Percentiles rank a stretch among this genome's conserved stretches.
Conservation (phyloP, 2,888 invertebrate genomes). For the Exephanes ischioxanthus region DNA sequence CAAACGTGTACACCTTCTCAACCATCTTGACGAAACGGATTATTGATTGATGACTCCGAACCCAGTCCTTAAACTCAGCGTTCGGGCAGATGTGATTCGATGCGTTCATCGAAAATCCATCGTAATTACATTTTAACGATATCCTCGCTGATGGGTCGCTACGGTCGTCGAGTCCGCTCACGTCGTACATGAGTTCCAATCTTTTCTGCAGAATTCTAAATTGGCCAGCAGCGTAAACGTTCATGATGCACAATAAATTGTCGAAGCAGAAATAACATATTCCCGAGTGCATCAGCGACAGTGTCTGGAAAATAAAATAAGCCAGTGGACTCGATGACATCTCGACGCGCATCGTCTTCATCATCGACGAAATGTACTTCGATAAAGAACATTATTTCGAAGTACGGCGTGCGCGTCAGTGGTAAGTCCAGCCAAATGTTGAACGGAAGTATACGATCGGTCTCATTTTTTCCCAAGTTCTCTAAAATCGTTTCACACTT, state of each 20-base stretch:
- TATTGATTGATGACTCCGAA: constrained; percentile 67
- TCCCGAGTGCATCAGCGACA: constrained; percentile 62
- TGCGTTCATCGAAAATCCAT: neutral
- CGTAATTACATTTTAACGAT: constrained; percentile 17
- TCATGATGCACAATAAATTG: constrained; percentile 70
- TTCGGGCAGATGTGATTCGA: neutral
- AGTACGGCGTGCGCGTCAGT: constrained; percentile 69
- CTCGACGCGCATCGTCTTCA: neutral
- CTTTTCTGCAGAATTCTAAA: constrained; percentile 73
- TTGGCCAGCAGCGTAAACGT: constrained; percentile 71
- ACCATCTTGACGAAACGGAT: constrained; percentile 67
- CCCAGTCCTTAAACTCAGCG: constrained; percentile 57
- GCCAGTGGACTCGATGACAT: constrained; percentile 19
- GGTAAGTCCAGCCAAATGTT: constrained; percentile 70
- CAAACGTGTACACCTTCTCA: constrained; percentile 68
- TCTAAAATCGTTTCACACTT: constrained; percentile 50
- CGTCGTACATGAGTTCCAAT: constrained; percentile 60
- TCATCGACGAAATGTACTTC: constrained; percentile 63
- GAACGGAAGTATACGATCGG: constrained; percentile 69
- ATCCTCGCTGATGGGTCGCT: neutral
- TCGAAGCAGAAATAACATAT: constrained; percentile 64
- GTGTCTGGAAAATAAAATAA: constrained; percentile 56
- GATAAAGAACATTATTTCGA: constrained; percentile 69
- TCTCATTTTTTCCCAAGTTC: constrained; percentile 65
- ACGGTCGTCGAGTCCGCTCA: neutral